Percentiles rank a stretch among this genome's conserved stretches.
Conservation (phyloP, 2,888 invertebrate genomes). For the Lepidochitona cinerea region DNA sequence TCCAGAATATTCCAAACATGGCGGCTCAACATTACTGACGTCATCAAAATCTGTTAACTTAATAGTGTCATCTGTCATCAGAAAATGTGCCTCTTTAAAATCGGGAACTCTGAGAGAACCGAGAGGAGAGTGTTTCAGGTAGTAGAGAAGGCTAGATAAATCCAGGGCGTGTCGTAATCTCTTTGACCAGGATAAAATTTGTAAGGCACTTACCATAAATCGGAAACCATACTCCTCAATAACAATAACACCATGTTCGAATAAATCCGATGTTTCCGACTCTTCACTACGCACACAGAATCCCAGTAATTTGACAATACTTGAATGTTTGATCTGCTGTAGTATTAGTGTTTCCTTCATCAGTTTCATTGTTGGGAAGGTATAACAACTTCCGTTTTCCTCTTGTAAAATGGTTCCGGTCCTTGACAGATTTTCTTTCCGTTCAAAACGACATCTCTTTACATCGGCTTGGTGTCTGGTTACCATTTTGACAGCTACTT, state of each 20-base stretch:
- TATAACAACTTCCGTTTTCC: conserved; percentile 42
- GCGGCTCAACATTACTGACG: conserved; percentile 59
- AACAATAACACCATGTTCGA: conserved; percentile 61
- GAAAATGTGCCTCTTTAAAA: conserved; percentile 63
- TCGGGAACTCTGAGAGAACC: conserved; percentile 64
- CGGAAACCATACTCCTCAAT: conserved; percentile 60
- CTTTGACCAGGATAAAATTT: conserved; percentile 48
- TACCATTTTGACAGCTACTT: conserved; percentile 66
- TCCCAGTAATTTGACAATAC: conserved; percentile 57
- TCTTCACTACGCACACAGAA: conserved; percentile 66
- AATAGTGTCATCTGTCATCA: conserved; percentile 51
- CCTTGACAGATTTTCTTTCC: conserved; percentile 16
- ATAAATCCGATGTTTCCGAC: conserved; percentile 60
- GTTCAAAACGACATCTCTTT: conserved; percentile 49
- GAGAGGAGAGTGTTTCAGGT: conserved; percentile 61
- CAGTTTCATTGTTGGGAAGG: conserved; percentile 60
- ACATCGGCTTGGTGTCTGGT: conserved; percentile 64
- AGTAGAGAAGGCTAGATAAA: conserved; percentile 56
- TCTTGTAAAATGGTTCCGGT: not conserved
- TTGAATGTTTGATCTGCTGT: conserved; percentile 60
- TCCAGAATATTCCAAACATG: conserved; percentile 38
- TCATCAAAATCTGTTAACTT: conserved; percentile 67
- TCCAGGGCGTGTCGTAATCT: conserved; percentile 53
- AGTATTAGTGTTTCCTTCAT: conserved; percentile 67
- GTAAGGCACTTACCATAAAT: conserved; percentile 50